These are phyloP conservation scores for Chloroceryle inda DNA, from an alignment of 2,797 vertebrate species.

Conservation along the genomic window DNA sequence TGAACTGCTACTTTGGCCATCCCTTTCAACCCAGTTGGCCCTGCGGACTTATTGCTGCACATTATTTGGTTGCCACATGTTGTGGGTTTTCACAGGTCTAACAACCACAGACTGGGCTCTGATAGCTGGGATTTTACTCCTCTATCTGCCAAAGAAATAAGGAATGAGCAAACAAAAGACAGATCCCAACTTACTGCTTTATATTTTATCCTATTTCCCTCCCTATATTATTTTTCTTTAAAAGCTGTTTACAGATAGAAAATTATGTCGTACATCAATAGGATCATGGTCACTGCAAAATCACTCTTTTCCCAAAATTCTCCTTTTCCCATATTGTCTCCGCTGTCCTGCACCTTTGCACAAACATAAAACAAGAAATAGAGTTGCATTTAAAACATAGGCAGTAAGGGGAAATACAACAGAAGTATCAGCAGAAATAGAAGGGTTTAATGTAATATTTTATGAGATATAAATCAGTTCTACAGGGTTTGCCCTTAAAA, in stretches of 20 bases:
- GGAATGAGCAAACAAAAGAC: background rate
- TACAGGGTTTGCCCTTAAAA: slow-evolving; percentile 58
- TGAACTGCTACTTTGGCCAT: background rate
- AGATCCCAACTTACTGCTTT: background rate
- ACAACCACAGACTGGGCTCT: background rate
- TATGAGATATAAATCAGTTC: slow-evolving; percentile 53
- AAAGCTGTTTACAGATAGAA: background rate
- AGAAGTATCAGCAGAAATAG: slow-evolving; percentile 11
- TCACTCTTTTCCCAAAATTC: background rate
- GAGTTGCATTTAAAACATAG: slow-evolving; percentile 2
- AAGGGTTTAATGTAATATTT: slow-evolving; percentile 29
- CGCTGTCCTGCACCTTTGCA: background rate
- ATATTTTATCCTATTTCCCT: background rate
- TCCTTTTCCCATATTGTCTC: background rate
- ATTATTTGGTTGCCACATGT: background rate
- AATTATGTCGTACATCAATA: background rate
- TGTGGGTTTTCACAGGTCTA: background rate
- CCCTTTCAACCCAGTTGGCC: background rate
- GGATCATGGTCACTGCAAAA: background rate
- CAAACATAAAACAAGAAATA: background rate
- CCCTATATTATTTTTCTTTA: background rate
- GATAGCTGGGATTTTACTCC: background rate
- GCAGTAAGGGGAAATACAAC: background rate
- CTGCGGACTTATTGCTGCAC: background rate
- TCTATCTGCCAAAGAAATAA: background rate